phyloP scores from a whole-genome alignment of 2,888 invertebrate genomes.

The Leptogaster cylindrica region DNA sequence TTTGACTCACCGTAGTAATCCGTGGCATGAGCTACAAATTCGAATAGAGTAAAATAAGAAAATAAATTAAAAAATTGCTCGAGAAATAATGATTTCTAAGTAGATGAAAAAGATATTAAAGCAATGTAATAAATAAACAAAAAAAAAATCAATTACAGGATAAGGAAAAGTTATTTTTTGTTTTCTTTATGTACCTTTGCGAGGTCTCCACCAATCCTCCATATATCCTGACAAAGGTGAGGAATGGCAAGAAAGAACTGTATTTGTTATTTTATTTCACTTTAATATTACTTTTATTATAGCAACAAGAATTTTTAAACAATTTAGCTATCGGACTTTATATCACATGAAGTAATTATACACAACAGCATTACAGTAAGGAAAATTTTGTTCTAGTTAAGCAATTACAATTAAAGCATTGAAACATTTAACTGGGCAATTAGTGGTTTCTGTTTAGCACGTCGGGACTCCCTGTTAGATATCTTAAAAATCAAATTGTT shows the following conservation, averaged over 20 bases:
- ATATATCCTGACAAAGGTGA: slow-evolving; percentile 95
- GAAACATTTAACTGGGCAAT: background rate
- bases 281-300: slow-evolving; percentile 49
- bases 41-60: slow-evolving; percentile 46
- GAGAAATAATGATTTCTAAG: too few species aligned
- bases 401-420: slow-evolving; percentile 2
- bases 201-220: slow-evolving; percentile 98
- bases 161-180: background rate
- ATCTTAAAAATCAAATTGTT: background rate
- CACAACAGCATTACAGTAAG: background rate
- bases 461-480: slow-evolving; percentile 14
- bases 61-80: slow-evolving; percentile 31
- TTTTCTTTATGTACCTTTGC: slow-evolving; percentile 79
- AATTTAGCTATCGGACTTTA: slow-evolving; percentile 24
- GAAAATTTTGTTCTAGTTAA: background rate
- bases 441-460: background rate
- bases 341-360: slow-evolving; percentile 43
- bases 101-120: too few species aligned
- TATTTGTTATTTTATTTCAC: slow-evolving; percentile 64
- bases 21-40: slow-evolving; percentile 85
- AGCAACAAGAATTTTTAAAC: slow-evolving; percentile 10
- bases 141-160: too few species aligned
- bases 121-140: too few species aligned
- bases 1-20: slow-evolving; percentile 97
- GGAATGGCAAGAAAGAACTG: slow-evolving; percentile 75